Evolutionary conservation across 2,888 invertebrate genomes (phyloP), one percentile per base, ranked within the genome.

Genomic region (Rapana venosa): DNA sequence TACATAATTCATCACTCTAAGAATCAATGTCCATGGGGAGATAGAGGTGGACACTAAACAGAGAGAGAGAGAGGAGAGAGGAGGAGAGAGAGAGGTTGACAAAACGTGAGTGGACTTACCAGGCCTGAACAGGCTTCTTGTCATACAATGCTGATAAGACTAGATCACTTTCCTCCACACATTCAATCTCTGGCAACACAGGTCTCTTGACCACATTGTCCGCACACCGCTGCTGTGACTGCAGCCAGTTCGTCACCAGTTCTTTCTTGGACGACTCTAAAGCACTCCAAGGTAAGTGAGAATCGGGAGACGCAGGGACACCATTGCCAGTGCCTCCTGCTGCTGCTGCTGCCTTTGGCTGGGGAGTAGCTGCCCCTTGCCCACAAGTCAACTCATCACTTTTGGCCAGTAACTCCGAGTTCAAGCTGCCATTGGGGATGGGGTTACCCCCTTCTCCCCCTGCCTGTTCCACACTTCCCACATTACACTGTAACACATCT

Each of bases 81-180:
- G n/a, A n/a, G n/a, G n/a, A n/a, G n/a, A n/a, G n/a, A n/a, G 61
- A 61, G 61, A 61, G 61, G 13, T 13, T 66, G 47, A 47, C 47
- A 47, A 47, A 47, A 2, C 8, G 2, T 47, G 47, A 47, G 1
- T n/a, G n/a, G 32, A 79, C 77, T 79, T 32, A 79, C 77, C 77
- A 79, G 77, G 77, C 32, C 30, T 79, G 77, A 79, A 35, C 77
- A 17, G 77, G 77, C 32, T 32, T 79, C 77, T 30, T 79, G 77
- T 99, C 98, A 96, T 99, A 99, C 35, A 99, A 92, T 84, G 94
- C 92, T 66, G 94, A 93, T 77, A 93, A 94, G 88, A 93, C 93
- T 90, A 97, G 97, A 95, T 98, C 98, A 94, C 32, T 79, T 32
- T 98, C 98, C 56, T 97, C 97, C 89, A 98, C 98, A 93, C 98